Conservation (phyloP, 2,113 vertebrate genomes). For the Brienomyrus brachyistius region DNA sequence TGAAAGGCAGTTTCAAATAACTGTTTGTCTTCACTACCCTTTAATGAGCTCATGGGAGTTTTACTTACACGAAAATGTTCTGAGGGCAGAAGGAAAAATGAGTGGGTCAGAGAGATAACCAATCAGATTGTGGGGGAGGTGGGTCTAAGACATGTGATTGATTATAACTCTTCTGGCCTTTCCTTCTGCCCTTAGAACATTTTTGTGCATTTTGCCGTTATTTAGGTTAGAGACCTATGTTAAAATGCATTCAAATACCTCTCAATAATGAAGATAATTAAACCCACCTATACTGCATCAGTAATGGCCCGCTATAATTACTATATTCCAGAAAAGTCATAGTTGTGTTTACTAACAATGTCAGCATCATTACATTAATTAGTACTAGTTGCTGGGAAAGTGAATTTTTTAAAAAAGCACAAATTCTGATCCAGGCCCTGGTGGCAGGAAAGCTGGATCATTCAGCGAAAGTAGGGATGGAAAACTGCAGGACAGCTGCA, state of each 20-base stretch:
- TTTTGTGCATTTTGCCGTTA: too few species aligned
- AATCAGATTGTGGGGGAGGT: too few species aligned
- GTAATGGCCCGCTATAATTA: background rate
- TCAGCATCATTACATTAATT: background rate
- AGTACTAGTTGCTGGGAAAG: background rate
- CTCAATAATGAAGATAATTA: background rate
- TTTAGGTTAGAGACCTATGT: background rate
- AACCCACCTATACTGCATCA: background rate
- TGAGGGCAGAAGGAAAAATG: too few species aligned
- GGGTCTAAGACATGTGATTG: too few species aligned
- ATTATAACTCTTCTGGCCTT: too few species aligned
- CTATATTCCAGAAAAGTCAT: background rate
- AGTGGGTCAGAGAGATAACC: too few species aligned
- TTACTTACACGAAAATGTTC: too few species aligned
- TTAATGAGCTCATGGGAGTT: background rate
- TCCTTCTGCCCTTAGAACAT: too few species aligned
- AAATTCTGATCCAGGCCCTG: background rate
- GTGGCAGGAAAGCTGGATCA: background rate
- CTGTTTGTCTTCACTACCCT: background rate
- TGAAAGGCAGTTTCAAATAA: background rate
- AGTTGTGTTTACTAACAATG: background rate
- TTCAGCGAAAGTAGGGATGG: background rate
- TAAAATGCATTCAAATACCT: background rate
- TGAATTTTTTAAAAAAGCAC: background rate
- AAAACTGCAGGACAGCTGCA: background rate